A percentile compares a stretch with the other conserved stretches of the same genome.
phyloP scores from a whole-genome alignment of 2,797 vertebrate genomes.

The Chelmon rostratus region DNA sequence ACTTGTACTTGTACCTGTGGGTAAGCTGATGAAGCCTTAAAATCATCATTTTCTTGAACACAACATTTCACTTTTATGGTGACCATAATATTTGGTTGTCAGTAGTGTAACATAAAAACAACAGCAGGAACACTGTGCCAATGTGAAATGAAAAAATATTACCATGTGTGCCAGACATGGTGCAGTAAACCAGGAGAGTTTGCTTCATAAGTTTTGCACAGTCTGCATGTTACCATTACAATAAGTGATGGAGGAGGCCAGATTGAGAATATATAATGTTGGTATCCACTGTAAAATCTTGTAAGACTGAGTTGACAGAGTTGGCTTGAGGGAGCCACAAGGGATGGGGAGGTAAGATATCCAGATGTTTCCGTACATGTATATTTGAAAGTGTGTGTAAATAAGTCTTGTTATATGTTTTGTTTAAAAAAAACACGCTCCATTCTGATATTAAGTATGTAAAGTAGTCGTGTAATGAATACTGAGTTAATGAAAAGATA shows the following conservation, averaged over 20 bases:
- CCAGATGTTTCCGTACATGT: slow-evolving; percentile 23
- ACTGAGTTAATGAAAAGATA: slow-evolving; percentile 13
- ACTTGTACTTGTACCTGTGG: background rate
- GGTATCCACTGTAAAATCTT: background rate
- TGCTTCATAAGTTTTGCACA: background rate
- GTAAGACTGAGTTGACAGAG: background rate
- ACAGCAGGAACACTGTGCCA: background rate
- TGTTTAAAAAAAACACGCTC: slow-evolving; percentile 17
- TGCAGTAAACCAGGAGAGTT: background rate
- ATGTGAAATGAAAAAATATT: background rate
- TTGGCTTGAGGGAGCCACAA: background rate
- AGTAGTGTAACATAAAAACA: background rate
- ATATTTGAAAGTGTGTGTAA: slow-evolving; percentile 35
- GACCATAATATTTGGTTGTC: background rate
- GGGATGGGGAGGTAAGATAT: background rate
- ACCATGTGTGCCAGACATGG: background rate
- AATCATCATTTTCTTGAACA: background rate
- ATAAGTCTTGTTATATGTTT: slow-evolving; percentile 22
- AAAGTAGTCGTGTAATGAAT: background rate
- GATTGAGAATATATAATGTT: background rate
- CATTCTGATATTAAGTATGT: slow-evolving; percentile 15
- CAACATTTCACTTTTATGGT: background rate
- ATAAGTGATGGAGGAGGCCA: background rate
- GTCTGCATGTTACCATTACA: background rate
- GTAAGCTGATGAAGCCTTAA: background rate